Conservation (phyloP, 2,113 vertebrate genomes). For the Bolborhynchus lineola region DNA sequence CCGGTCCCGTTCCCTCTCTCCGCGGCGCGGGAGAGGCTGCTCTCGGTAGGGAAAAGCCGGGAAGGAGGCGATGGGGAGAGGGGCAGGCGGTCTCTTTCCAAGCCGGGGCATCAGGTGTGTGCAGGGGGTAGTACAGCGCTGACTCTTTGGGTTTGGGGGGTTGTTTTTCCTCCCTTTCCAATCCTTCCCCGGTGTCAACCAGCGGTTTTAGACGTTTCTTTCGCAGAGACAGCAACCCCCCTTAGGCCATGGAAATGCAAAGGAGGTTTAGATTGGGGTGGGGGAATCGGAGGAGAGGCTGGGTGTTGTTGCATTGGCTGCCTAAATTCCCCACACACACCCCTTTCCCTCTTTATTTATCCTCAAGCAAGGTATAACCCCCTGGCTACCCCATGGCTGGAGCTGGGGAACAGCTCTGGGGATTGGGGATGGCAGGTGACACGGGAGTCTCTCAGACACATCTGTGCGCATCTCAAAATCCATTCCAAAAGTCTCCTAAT, state of each 20-base stretch:
- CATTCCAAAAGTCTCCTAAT: background rate
- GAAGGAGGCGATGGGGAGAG: background rate
- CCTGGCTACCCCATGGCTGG: rapidly evolving
- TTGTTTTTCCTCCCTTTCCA: background rate
- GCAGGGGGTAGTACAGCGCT: background rate
- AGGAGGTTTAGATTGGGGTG: background rate
- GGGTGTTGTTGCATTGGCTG: background rate
- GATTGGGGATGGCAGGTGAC: background rate
- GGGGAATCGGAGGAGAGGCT: background rate
- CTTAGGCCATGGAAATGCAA: slow-evolving; percentile 43
- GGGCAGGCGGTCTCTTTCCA: background rate
- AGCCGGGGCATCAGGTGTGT: background rate
- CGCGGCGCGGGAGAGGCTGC: background rate
- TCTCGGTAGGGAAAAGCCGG: background rate
- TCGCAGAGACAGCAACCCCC: background rate
- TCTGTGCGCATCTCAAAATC: background rate
- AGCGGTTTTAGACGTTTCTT: background rate
- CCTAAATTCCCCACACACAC: background rate
- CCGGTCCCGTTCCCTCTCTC: background rate
- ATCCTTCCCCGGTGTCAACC: background rate
- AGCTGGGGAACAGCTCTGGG: background rate
- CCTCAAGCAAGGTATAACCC: background rate
- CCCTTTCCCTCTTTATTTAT: background rate
- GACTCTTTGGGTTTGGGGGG: background rate
- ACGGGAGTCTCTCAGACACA: rapidly evolving